These are phyloP conservation scores for Mus musculus DNA, from an alignment of 2,113 vertebrate genomes.

Conservation along the genomic window GRCm39 chr12:54807501-54808000, in stretches of 20 bases:
- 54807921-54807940: not conserved
- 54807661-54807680: not conserved
- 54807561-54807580: not conserved
- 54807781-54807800: not conserved
- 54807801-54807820: not conserved
- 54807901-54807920: not conserved
- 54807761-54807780: not conserved
- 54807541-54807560: not conserved
- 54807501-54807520: not conserved
- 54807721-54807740: not conserved
- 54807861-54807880: not conserved
- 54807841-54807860: not conserved
- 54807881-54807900: not conserved
- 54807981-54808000: not conserved
- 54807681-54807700: not conserved
- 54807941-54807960: not conserved
- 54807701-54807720: slow-evolving; percentile 21
- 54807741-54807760: not conserved
- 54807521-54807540: not conserved
- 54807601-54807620: not conserved
- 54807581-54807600: not conserved
- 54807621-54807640: not conserved
- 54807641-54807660: not conserved
- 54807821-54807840: not conserved
- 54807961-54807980: not conserved